phyloP scores from a whole-genome alignment of 2,888 invertebrate genomes.

The Lasius platythorax region DNA sequence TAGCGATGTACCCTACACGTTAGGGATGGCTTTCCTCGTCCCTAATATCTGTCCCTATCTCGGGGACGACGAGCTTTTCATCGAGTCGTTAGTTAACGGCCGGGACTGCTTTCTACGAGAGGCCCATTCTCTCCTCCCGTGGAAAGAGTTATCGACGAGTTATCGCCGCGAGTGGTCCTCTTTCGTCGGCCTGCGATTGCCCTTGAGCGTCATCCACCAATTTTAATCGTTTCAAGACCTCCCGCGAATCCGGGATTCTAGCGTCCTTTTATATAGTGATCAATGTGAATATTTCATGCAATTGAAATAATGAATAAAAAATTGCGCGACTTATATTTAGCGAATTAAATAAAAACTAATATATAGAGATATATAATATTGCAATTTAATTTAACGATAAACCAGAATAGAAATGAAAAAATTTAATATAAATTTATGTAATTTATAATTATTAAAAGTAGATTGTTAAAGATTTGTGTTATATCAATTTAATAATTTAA shows the following conservation, averaged over 20 bases:
- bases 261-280: neutral
- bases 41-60: slow-evolving; percentile 79
- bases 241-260: neutral
- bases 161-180: slow-evolving; percentile 42
- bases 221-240: slow-evolving; percentile 37
- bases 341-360: neutral
- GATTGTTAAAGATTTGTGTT: neutral
- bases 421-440: neutral
- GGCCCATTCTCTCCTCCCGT: neutral
- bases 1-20: slow-evolving; percentile 62
- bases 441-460: neutral
- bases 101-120: slow-evolving; percentile 39
- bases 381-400: neutral
- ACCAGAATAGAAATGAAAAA: neutral
- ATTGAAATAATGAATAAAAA: neutral
- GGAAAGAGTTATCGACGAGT: slow-evolving; percentile 48
- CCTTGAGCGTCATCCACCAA: slow-evolving; percentile 24
- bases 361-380: neutral
- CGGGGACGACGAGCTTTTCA: slow-evolving; percentile 84
- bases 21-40: slow-evolving; percentile 28
- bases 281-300: neutral
- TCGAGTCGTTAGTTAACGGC: slow-evolving; percentile 85
- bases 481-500: neutral
- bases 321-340: neutral
- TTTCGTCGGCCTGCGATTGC: slow-evolving; percentile 16